Evolutionary conservation across 2,797 vertebrate species (phyloP), one percentile per base, ranked within the genome.

Genomic region (Coracias cyanogaster): DNA sequence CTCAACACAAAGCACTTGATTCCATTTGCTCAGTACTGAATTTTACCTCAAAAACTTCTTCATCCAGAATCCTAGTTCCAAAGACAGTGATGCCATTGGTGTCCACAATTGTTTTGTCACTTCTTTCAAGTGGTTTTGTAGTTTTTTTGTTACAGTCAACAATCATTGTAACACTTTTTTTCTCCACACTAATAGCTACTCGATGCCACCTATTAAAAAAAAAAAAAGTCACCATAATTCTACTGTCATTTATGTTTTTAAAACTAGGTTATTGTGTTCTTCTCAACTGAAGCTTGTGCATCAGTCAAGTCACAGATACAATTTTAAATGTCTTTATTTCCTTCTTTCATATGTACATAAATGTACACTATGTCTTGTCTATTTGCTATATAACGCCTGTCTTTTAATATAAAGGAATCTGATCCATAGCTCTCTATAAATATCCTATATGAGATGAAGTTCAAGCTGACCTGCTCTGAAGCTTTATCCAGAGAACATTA

Each of bases 111-210:
- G 98, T 95, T 22, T 90, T 98, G 94, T 99, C 98, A 84, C 99
- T 99, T 97, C 99, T 98, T 64, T 96, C 98, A 52, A 99, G 99
- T 55, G 98, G 97, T 95, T 99, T 99, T 91, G 98, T 98, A 81
- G 98, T 97, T 98, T 99, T 99, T 97, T 99, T 99, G 95, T 99
- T 99, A 97, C 99, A 99, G 95, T 99, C 99, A 54, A 99, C 98
- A 83, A 99, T 99, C 98, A 99, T 98, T 46, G 99, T 99, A 96
- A 99, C 99, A 16, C 98, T 99, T 97, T 99, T 99, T 98, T 99
- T 99, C 98, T 99, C 99, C 94, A 99, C 99, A 12, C 99, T 99
- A 97, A 99, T 99, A 65, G 99, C 99, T 67, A 99, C 98, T 48
- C 99, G 99, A 96, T 99, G 99, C 99, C 99, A 99, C 98, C 99